A percentile compares a stretch with the other conserved stretches of the same genome.
Evolutionary conservation across 2,113 vertebrate species (phyloP).

Genomic region (Heteronetta atricapilla): DNA sequence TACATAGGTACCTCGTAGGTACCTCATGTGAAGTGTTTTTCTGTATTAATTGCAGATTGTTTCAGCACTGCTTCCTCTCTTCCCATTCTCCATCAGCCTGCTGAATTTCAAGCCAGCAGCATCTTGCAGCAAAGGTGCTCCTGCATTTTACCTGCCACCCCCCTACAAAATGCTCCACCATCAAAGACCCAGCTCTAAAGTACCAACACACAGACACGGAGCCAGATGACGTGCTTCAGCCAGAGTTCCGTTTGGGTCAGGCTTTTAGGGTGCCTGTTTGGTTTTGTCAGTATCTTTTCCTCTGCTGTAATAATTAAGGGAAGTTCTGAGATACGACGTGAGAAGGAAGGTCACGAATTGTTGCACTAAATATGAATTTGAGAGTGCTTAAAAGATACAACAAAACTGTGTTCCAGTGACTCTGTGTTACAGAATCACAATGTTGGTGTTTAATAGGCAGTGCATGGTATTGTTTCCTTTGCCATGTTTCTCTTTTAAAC

Average conservation of each 20-base stretch:
- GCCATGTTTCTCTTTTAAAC: not conserved
- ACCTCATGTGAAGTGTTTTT: not conserved
- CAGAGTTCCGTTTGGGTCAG: not conserved
- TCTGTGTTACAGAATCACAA: not conserved
- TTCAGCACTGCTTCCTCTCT: not conserved
- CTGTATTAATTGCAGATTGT: not conserved
- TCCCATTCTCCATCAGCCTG: not conserved
- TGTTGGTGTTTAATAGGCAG: not conserved
- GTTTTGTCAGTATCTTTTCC: not conserved
- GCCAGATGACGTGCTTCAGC: rapidly evolving
- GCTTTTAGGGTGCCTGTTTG: not conserved
- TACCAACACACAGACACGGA: not conserved
- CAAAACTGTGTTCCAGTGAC: not conserved
- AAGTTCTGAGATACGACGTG: not conserved
- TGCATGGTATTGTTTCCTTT: not conserved
- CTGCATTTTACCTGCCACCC: not conserved
- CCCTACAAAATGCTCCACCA: not conserved
- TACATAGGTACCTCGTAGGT: not conserved
- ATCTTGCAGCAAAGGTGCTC: not conserved
- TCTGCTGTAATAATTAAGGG: not conserved
- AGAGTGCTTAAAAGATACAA: not conserved
- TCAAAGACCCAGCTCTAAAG: not conserved
- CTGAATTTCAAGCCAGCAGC: not conserved
- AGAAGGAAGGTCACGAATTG: not conserved
- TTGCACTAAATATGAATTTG: not conserved